phyloP scores from a whole-genome alignment of 2,797 vertebrate genomes.

The Meriones psammophilus region DNA sequence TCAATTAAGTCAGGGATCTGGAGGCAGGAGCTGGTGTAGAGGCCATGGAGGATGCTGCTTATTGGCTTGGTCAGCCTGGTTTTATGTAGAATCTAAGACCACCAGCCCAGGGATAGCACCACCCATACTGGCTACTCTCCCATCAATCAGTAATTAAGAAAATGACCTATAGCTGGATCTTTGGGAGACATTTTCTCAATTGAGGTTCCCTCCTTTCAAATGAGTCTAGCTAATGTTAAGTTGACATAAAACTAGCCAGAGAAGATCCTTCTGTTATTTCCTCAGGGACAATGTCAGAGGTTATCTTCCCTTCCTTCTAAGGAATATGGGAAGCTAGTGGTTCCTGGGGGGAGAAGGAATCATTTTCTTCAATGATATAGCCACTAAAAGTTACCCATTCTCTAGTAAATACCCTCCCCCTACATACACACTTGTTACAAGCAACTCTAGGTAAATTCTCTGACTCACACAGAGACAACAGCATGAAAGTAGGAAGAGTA shows the following conservation, averaged over 20 bases:
- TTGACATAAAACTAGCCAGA: not conserved
- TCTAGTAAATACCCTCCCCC: not conserved
- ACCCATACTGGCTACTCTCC: not conserved
- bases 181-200: not conserved
- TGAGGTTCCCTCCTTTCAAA: not conserved
- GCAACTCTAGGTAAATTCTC: not conserved
- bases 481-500: too few relatives aligned
- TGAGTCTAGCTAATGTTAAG: not conserved
- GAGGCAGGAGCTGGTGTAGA: not conserved
- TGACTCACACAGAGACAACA: not conserved
- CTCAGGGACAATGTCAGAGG: not conserved
- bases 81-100: not conserved
- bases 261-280: not conserved
- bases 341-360: too few relatives aligned
- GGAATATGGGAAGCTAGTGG: not conserved
- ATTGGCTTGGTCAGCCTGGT: not conserved
- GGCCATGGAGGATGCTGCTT: not conserved
- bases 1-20: not conserved
- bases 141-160: not conserved
- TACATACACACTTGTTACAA: not conserved
- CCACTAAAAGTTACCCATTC: not conserved
- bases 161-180: too few relatives aligned
- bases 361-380: not conserved
- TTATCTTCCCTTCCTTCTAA: not conserved
- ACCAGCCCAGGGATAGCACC: not conserved